A percentile compares a stretch with the other conserved stretches of the same genome.
phyloP scores from a whole-genome alignment of 2,797 vertebrate species.

The Passerculus sandwichensis region DNA sequence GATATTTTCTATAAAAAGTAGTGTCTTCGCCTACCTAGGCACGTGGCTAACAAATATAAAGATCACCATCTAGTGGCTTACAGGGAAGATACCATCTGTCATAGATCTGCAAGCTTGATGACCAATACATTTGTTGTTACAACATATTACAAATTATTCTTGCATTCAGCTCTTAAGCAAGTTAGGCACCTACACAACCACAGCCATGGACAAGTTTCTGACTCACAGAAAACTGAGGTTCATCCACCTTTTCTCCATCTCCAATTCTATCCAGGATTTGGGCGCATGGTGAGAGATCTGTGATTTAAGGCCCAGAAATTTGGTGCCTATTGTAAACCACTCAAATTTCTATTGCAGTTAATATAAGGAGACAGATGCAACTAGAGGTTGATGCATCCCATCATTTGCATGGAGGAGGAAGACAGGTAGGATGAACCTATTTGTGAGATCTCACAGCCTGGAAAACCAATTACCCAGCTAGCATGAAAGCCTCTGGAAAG shows the following conservation, averaged over 20 bases:
- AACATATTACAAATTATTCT: neutral
- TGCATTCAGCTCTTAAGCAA: neutral
- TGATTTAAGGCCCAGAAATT: neutral
- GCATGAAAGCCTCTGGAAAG: neutral
- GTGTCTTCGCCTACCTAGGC: constrained; percentile 23
- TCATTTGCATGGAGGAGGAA: neutral
- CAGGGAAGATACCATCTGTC: constrained; percentile 27
- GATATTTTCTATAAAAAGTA: neutral
- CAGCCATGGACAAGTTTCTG: neutral
- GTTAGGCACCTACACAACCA: neutral
- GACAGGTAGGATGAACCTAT: neutral
- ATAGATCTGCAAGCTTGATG: neutral
- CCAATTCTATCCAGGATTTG: neutral
- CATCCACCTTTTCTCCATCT: neutral
- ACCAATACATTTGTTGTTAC: constrained; percentile 16
- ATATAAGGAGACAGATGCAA: neutral
- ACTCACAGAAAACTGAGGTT: neutral
- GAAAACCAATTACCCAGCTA: neutral
- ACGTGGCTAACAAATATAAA: constrained; percentile 62
- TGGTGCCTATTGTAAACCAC: neutral
- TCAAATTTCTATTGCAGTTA: neutral
- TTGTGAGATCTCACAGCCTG: neutral
- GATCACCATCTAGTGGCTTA: constrained; percentile 68
- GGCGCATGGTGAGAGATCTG: neutral
- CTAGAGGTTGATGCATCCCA: neutral